Base-by-base conservation (phyloP, 2,888 invertebrate species). In the Frankliniella intonsa region DNA sequence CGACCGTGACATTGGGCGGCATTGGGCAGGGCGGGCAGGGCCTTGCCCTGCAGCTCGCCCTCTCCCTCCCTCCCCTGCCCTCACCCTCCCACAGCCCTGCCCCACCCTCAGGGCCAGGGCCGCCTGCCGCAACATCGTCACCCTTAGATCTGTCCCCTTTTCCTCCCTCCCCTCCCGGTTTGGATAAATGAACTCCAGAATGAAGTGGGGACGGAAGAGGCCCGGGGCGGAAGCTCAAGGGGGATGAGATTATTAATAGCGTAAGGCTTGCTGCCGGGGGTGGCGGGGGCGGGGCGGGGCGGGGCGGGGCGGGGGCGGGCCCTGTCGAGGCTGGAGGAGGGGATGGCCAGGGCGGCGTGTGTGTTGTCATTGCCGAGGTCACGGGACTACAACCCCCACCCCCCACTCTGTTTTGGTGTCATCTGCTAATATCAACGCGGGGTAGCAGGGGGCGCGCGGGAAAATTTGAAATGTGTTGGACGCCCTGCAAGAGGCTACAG, bases 171-270 rank as follows among this genome's bases (percentile, higher is more conserved):
- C 22, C 69, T 25, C 69, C 55, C 14, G 19, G 55, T 55, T 55
- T 76, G 69, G 69, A 76, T 76, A 76, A 76, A 76, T 76, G 69
- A 76, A 76, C 69, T 76, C 69, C 11, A 76, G 69, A 76, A 76
- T 76, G 69, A 76, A 76, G 69, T 76, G 69, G 69, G 22, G 22
- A 69, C n/a, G 55, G 55, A 17, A 17, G 62, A 17, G 62, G 62
- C n/a, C 9, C 7, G 69, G 22, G 25, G 69, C 22, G 69, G 69
- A 76, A 55, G 14, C 55, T 14, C 14, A 14, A 19, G 19, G 69
- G 69, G 69, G 69, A n/a, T 69, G 69, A 22, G 69, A 22, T 76
- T 76, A 76, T 76, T 25, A 76, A 76, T 76, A 76, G 69, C 62
- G 62, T 62, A n/a, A n/a, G n/a, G n/a, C n/a, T n/a, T n/a, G n/a